Percentiles rank a stretch among this genome's conserved stretches.
phyloP scores from a whole-genome alignment of 2,888 invertebrate species.

The Salticus scenicus region DNA sequence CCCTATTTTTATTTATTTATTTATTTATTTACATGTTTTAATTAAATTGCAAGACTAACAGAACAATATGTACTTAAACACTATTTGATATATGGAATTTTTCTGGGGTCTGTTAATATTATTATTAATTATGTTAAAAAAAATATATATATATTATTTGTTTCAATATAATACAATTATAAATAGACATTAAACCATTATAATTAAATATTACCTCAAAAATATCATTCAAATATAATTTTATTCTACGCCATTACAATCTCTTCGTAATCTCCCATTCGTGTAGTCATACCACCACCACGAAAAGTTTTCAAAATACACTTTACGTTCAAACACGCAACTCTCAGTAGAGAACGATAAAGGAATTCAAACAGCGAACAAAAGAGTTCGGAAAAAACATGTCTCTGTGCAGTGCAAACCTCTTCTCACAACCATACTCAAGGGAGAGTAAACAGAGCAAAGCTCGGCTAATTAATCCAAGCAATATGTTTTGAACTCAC shows the following conservation, averaged over 20 bases:
- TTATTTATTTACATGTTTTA: no score
- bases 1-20: no score
- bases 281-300: background rate
- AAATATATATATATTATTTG: no score
- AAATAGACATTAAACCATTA: no score
- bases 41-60: no score
- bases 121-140: no score
- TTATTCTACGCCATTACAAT: background rate
- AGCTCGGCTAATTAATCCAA: slow-evolving; percentile 48
- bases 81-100: no score
- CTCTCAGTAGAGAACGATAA: background rate
- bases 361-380: background rate
- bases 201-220: background rate
- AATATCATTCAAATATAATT: background rate
- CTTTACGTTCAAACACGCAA: background rate
- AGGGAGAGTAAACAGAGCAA: slow-evolving; percentile 24
- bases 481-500: background rate
- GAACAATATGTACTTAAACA: no score
- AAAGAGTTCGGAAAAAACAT: slow-evolving; percentile 11
- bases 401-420: background rate
- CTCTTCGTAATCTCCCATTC: background rate
- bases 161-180: no score
- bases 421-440: background rate
- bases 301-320: background rate
- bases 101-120: no score